A percentile compares a stretch with the other conserved stretches of the same genome.
Conservation (phyloP, 1,140 invertebrate species). For the Stegodyphus dumicola region DNA sequence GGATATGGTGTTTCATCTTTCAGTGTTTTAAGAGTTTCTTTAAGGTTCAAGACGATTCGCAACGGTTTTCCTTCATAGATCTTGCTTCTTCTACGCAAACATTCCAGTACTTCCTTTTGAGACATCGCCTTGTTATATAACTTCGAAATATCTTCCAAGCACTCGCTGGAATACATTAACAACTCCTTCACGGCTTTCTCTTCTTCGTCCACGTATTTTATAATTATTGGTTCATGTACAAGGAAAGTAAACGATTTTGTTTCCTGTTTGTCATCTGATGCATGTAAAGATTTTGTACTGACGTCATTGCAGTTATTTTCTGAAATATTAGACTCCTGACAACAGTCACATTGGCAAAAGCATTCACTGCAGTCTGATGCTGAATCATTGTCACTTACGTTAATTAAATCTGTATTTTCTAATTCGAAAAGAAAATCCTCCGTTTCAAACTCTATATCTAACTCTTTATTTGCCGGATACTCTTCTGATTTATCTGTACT, state of each 20-base stretch:
- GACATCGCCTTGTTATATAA: not conserved
- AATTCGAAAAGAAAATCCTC: not conserved
- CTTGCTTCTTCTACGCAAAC: conserved; percentile 5
- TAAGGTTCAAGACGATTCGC: not conserved
- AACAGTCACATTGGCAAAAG: not conserved
- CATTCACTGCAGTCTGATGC: not conserved
- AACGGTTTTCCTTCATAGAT: not conserved
- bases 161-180: conserved; percentile 6
- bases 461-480: not conserved
- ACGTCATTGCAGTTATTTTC: not conserved
- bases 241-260: not conserved
- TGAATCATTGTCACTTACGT: not conserved
- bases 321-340: not conserved
- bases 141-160: not conserved
- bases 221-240: not conserved
- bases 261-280: not conserved
- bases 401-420: not conserved
- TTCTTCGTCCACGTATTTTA: conserved; percentile 14
- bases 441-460: not conserved
- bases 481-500: not conserved
- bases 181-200: not conserved
- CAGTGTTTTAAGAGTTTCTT: not conserved
- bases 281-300: not conserved
- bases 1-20: not conserved
- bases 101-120: not conserved